Evolutionary conservation across 2,797 vertebrate species (phyloP), one percentile per base, ranked within the genome.

Genomic region (Iguana delicatissima): DNA sequence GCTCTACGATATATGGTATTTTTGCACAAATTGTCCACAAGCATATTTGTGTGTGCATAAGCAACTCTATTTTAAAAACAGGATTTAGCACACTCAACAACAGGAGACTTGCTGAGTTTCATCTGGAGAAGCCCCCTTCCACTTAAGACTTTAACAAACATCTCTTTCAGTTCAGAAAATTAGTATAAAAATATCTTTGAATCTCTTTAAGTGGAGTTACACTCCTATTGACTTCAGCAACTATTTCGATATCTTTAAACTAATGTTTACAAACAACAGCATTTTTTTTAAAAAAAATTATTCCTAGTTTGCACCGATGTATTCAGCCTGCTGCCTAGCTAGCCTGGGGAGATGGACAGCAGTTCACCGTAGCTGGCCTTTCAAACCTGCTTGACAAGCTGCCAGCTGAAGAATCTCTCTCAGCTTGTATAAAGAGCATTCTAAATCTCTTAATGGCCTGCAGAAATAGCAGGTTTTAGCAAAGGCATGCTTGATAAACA

Each of bases 381-480:
- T 89, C 90, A 91, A 96, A 96, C 88, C 86, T 92, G 87, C 88
- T 87, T 92, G 94, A 94, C 91, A 94, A 91, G 90, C 92, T 86
- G 90, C 91, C 29, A 93, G 22, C 74, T 76, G 85, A 0, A 92
- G 80, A 87, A 94, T 91, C 73, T 80, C 93, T 90, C 55, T 67
- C 89, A 81, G 26, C 80, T 91, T 88, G 29, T 42, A 20, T 89
- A 89, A 90, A 50, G 72, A 89, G 35, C 1, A 0, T 88, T 91
- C n/a, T 13, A 85, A 93, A 90, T 88, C 85, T 93, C 85, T 73
- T 90, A 94, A 92, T 90, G 74, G 87, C 81, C 86, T 0, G 3
- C 46, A 85, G 55, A 32, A 3, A 81, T 35, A 81, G 26, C 81
- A 83, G 4, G 24, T 0, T 0, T 92, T 87, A 87, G 64, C 10